Base-by-base conservation (phyloP, 2,797 vertebrate genomes). In the Pteronotus mesoamericanus region DNA sequence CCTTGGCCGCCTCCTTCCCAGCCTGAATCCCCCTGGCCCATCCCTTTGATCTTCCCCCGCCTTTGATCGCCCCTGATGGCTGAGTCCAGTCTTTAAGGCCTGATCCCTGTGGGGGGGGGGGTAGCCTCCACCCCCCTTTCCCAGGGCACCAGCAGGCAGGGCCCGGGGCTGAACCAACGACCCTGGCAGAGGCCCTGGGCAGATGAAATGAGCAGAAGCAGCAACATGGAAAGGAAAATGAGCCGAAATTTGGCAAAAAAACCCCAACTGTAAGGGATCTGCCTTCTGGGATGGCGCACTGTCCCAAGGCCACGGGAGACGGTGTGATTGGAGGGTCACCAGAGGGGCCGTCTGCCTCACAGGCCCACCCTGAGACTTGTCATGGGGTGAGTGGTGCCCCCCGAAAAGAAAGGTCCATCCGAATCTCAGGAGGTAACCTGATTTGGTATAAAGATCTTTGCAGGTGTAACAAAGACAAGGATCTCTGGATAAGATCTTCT, bases 221-320 rank as follows among this genome's bases (percentile, higher is more conserved):
- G 29, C 21, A 51, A 46, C 26, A 5, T 3, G 51, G 37, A 48
- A 34, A 57, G 14, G 26, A 57, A 71, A 55, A 26, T 0, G 9
- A 42, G 53, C 66, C 71, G 51, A 32, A 26, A 9, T 6, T 2
- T 66, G 37, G 64, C 59, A 44, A 78, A 68, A 75, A 64, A 46
- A 64, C 44, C 2, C n/a, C 42, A 11, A 71, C 3, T 0, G 0
- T 0, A 9, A 37, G 42, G 26, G 42, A 14, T 37, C 6, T 0
- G 1, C 10, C 4, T 39, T 42, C 82, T 14, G 18, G 3, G 22
- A 24, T 1, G 34, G 21, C 14, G 1, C 15, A 0, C 18, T 66
- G 9, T 16, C 15, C 44, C 39, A 32, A 32, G 14, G 37, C 37
- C 61, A 9, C 0, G 24, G 37, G 48, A 18, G 29, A 19, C 11